Evolutionary conservation across 2,888 invertebrate genomes (phyloP).

Genomic region (Microchrysa polita): DNA sequence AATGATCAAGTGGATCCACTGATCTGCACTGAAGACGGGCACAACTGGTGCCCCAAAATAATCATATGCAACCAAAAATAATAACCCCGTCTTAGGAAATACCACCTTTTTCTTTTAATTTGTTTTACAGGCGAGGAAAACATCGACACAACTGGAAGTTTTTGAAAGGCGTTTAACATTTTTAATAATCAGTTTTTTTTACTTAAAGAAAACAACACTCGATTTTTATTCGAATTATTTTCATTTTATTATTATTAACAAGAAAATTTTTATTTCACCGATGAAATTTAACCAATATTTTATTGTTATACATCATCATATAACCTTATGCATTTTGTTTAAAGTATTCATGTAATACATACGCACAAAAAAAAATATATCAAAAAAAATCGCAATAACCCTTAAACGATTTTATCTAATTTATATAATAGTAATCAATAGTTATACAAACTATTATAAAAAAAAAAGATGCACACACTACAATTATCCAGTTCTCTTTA

Average conservation of each 20-base stretch:
- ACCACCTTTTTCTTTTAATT: too few species aligned
- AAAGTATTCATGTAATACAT: conserved; percentile 14
- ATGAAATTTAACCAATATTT: conserved; percentile 25
- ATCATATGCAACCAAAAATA: too few species aligned
- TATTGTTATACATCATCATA: background rate
- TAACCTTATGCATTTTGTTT: background rate
- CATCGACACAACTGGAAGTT: too few species aligned
- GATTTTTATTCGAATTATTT: background rate
- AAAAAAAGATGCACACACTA: conserved; percentile 21
- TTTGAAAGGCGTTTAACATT: too few species aligned
- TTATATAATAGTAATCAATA: background rate
- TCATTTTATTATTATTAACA: conserved; percentile 26
- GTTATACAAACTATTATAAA: too few species aligned
- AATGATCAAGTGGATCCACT: too few species aligned
- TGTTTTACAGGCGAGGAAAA: too few species aligned
- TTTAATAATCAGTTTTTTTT: too few species aligned
- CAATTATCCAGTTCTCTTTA: background rate
- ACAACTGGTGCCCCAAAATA: too few species aligned
- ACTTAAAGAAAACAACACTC: background rate
- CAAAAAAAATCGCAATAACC: background rate
- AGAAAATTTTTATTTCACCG: conserved; percentile 38
- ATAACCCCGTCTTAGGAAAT: too few species aligned
- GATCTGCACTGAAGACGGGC: too few species aligned
- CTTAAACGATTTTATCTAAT: conserved; percentile 18
- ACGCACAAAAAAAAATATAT: conserved; percentile 16